A percentile compares a stretch with the other conserved stretches of the same genome.
These are phyloP conservation scores for Orchesella cincta DNA, from an alignment of 1,140 invertebrate genomes.

Conservation along the genomic window DNA sequence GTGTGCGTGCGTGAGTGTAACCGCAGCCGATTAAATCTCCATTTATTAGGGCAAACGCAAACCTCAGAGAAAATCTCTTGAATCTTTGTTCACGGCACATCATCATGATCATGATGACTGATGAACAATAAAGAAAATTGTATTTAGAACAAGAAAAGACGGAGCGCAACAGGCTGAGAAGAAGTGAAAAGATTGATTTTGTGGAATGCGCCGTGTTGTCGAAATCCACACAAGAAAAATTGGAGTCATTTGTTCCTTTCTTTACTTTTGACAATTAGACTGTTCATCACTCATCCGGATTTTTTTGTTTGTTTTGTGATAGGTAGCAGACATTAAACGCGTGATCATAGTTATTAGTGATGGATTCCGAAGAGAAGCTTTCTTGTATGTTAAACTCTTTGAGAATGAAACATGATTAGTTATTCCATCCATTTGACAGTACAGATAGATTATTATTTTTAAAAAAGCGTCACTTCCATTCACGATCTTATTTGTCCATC, in stretches of 20 bases:
- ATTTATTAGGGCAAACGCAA: background rate
- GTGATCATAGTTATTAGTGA: background rate
- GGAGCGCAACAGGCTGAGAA: too few species aligned
- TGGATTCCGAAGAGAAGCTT: too few species aligned
- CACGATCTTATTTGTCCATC: too few species aligned
- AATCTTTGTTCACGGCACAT: background rate
- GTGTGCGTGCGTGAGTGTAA: slow-evolving; percentile 15
- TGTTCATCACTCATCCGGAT: slow-evolving; percentile 1
- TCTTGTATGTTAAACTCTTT: too few species aligned
- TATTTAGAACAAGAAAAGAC: background rate
- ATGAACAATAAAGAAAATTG: too few species aligned
- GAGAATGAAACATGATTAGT: too few species aligned
- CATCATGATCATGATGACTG: background rate
- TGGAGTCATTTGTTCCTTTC: background rate
- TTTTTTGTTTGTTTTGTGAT: background rate
- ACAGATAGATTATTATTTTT: too few species aligned
- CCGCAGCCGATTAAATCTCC: background rate
- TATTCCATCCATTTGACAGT: too few species aligned
- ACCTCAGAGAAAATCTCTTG: background rate
- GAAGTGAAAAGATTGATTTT: too few species aligned
- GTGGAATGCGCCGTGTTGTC: too few species aligned
- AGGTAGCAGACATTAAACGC: background rate
- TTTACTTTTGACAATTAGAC: background rate
- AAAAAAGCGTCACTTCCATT: too few species aligned
- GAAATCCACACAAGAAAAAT: too few species aligned